Base-by-base conservation (phyloP, 2,888 invertebrate genomes). In the Drosophila picticornis region DNA sequence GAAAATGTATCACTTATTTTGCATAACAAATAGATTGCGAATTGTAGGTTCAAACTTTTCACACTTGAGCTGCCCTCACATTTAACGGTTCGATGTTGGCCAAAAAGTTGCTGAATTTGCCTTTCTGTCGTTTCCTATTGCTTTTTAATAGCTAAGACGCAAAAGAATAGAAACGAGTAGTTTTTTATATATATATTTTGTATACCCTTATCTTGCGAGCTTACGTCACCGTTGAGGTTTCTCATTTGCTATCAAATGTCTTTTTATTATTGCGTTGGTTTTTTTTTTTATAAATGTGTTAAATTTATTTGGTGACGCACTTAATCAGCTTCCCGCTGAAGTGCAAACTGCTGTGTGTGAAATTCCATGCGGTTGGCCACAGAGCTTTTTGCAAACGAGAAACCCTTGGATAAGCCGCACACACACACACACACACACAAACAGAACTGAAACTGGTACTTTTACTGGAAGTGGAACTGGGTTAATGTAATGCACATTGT, bases 401-500 rank as follows among this genome's bases (percentile, higher is more conserved):
- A 75, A 68, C 86, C 72, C 73, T 73, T 61, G 51, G 60, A 68
- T 32, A 40, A 48, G 50, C 63, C 59, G 75, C 66, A 61, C 55
- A 57, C 46, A 16, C 46, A 16, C 25, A 25, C 38, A 32, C 38
- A 53, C 61, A 6, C 48, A 38, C 29, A 53, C 69, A 63, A 72
- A 69, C 63, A 50, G 61, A 86, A 83, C 84, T 81, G 74, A 52
- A 80, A 80, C 80, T 84, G 88, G 84, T 29, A 51, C 51, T 51
- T 27, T n/a, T 36, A 55, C 36, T 38, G 36, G 36, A 56, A 57
- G 79, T 80, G 71, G 68, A 80, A 80, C 80, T 85, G 89, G 85
- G 85, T 85, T 85, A 85, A 85, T 85, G 85, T 88, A 85, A 85
- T 89, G 89, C 87, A 85, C 74, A 79, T 77, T 75, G 86, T 55